These are phyloP conservation scores for Ailurus styani DNA, from an alignment of 2,113 vertebrate species.

Conservation along the genomic window DNA sequence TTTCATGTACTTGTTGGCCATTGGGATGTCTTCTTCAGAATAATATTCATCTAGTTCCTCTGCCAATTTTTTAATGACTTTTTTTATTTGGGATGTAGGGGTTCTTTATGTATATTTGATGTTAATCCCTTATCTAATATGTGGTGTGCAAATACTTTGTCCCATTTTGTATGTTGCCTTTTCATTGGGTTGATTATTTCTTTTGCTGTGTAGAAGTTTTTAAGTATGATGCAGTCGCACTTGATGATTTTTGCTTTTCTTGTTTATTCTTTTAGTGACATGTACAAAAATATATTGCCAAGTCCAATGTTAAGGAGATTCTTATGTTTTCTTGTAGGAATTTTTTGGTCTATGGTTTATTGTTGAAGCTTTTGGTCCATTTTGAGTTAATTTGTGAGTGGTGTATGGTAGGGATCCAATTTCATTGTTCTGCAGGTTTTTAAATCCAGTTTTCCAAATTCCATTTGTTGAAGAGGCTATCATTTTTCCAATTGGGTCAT, in stretches of 20 bases:
- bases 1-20: neutral
- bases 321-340: neutral
- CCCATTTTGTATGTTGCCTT: neutral
- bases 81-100: neutral
- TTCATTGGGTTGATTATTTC: neutral
- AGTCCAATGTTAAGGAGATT: neutral
- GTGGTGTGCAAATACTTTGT: neutral
- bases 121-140: neutral
- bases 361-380: neutral
- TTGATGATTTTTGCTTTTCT: neutral
- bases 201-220: neutral
- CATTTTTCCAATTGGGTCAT: neutral
- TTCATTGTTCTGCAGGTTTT: neutral
- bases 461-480: neutral
- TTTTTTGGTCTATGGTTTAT: neutral
- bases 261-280: neutral
- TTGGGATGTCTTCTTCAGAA: neutral
- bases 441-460: neutral
- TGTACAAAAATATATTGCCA: neutral
- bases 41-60: neutral
- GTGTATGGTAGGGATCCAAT: neutral
- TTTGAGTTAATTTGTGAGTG: neutral
- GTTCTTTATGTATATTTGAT: neutral
- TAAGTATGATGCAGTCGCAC: neutral
- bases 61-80: neutral